Evolutionary conservation across 2,113 vertebrate species (phyloP), one percentile per base, ranked within the genome.

Genomic region (Steatornis caripensis): DNA sequence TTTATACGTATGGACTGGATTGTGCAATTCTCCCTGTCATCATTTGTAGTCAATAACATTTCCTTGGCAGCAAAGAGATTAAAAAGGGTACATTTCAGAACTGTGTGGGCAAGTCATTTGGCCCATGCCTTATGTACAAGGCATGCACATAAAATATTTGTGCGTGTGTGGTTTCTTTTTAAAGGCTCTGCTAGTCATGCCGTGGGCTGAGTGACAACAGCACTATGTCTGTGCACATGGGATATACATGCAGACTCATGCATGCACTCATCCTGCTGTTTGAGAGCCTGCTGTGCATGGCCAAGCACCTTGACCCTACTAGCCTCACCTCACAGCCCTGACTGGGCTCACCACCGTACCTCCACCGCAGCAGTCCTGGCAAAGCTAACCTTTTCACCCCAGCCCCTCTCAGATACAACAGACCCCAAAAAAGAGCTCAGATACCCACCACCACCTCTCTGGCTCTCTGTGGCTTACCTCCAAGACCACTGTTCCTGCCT

Each of bases 111-210:
- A 95, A 87, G 51, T 55, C n/a, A 6, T 90, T 96, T 97, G 96
- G 93, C 94, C 87, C 85, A 86, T 96, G 90, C 96, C 90, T 95
- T 93, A 88, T 90, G 79, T 94, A 77, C 66, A 86, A 97, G 82
- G 78, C 94, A 97, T 77, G 84, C 91, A 97, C 84, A 93, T 92
- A 91, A 90, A 96, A 97, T 97, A 96, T 89, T 95, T 97, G 76
- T 80, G 95, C 84, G 83, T 81, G 83, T 82, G 94, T 93, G 85
- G 85, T 85, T 97, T 93, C 93, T 95, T 97, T 97, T 95, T 92
- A 93, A 97, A 97, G 82, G 41, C 93, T 92, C 53, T 68, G 88
- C 94, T 97, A 95, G 74, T 91, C 69, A 90, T 84, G 88, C 86
- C 9, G 86, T 94, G 96, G 92, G 93, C 70, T 87, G 90, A 68